These are phyloP conservation scores for Hoplostethus mediterraneus DNA, from an alignment of 2,797 vertebrate genomes.

Conservation along the genomic window DNA sequence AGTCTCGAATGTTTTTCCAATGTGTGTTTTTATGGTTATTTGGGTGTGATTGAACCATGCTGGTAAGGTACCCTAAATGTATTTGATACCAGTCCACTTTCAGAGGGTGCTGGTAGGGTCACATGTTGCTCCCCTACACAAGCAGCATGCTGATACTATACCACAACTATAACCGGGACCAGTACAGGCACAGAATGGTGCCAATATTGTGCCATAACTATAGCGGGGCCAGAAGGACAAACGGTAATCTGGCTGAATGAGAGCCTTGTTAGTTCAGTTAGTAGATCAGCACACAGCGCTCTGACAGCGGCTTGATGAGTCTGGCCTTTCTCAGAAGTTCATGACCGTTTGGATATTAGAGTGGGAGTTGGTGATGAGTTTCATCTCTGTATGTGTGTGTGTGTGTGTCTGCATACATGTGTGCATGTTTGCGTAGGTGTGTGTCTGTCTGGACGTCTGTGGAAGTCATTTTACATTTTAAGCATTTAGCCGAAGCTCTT, in stretches of 20 bases:
- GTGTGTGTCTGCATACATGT: background rate
- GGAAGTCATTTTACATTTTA: constrained; percentile 7
- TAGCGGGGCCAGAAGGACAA: background rate
- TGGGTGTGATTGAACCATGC: background rate
- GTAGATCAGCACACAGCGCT: constrained; percentile 1
- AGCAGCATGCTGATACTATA: background rate
- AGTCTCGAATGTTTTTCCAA: background rate
- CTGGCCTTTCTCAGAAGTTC: constrained; percentile 1
- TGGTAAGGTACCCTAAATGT: background rate
- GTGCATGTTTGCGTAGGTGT: constrained; percentile 1
- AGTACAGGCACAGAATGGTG: background rate
- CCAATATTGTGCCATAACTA: background rate
- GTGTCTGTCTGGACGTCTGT: background rate
- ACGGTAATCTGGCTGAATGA: constrained; percentile 17
- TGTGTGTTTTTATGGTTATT: background rate
- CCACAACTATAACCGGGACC: background rate
- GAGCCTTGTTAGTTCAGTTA: constrained; percentile 15
- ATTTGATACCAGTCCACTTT: background rate
- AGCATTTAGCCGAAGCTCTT: constrained; percentile 4
- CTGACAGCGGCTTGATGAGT: constrained; percentile 3
- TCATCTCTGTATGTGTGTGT: constrained; percentile 14
- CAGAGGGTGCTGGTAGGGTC: background rate
- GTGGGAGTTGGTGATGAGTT: background rate
- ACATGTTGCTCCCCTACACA: background rate
- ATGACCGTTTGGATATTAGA: constrained; percentile 10